Evolutionary conservation across 2,113 vertebrate species (phyloP).

Genomic region (Copsychus sechellarum): DNA sequence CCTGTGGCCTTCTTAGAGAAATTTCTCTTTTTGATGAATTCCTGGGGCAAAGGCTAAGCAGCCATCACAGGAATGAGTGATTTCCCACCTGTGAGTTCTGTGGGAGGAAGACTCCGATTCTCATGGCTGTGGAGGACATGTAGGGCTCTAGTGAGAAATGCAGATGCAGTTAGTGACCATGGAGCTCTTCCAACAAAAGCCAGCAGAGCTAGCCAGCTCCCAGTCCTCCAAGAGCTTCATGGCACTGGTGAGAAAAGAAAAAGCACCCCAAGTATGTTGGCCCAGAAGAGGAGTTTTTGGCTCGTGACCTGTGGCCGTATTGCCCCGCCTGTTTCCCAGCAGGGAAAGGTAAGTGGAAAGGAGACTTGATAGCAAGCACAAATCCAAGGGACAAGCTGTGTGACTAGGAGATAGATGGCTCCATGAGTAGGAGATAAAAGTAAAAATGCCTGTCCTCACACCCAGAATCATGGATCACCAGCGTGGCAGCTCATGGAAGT

Average conservation of each 20-base stretch:
- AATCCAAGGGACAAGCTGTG: not conserved
- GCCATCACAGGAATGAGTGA: not conserved
- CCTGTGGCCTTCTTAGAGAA: not conserved
- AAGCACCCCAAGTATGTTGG: rapidly evolving
- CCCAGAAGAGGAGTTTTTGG: not conserved
- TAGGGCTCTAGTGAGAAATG: not conserved
- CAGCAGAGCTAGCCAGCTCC: not conserved
- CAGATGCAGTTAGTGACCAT: not conserved
- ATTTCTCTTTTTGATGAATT: not conserved
- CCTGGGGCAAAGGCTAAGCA: not conserved
- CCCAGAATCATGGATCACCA: not conserved
- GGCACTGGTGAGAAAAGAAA: not conserved
- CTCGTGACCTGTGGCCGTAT: not conserved
- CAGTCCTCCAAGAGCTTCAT: not conserved
- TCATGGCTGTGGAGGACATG: not conserved
- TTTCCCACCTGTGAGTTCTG: not conserved
- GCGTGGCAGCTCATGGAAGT: rapidly evolving
- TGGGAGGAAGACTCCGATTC: not conserved
- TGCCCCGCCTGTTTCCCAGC: not conserved
- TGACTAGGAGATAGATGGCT: not conserved
- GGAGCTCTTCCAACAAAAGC: not conserved
- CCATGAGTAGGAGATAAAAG: not conserved
- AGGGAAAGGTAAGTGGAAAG: not conserved
- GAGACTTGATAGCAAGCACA: not conserved
- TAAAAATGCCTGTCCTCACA: not conserved